Percentiles rank a stretch among this genome's conserved stretches.
Conservation (phyloP, 2,797 vertebrate species). For the Myripristis jacobus region DNA sequence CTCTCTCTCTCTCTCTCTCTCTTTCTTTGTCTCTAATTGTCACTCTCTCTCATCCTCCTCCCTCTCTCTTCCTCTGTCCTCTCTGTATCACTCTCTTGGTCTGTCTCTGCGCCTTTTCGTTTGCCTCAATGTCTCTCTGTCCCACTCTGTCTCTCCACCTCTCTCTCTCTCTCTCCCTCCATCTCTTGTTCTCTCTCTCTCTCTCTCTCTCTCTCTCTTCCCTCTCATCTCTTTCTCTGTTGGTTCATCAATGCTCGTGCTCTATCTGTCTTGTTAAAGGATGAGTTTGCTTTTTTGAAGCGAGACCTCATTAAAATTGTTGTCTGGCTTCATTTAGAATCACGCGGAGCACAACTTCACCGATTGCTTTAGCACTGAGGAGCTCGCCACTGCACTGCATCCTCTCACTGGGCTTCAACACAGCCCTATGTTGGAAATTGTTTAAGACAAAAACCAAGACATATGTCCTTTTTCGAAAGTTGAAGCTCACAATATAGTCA, state of each 20-base stretch:
- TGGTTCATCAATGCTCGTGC: background rate
- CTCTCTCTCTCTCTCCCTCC: background rate
- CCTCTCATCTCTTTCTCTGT: background rate
- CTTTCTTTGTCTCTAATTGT: conserved; percentile 46
- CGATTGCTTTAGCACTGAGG: too few species aligned
- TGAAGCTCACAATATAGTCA: too few species aligned
- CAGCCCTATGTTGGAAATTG: too few species aligned
- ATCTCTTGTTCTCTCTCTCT: background rate
- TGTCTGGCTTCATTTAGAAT: too few species aligned
- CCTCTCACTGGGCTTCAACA: too few species aligned
- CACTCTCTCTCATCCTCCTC: conserved; percentile 9
- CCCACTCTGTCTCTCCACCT: background rate
- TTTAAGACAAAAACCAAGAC: too few species aligned
- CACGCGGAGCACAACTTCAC: too few species aligned
- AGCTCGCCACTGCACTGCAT: too few species aligned
- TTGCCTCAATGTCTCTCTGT: background rate
- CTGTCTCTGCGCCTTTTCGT: too few species aligned
- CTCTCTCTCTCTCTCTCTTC: background rate
- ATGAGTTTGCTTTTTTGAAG: too few species aligned
- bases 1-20: background rate
- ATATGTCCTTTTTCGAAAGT: too few species aligned
- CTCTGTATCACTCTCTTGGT: background rate
- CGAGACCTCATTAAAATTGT: too few species aligned
- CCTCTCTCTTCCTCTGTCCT: background rate
- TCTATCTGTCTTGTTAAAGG: background rate